Percentiles rank a stretch among this genome's conserved stretches.
These are phyloP conservation scores for Neopipo cinnamomea DNA, from an alignment of 2,113 vertebrate genomes.

Conservation along the genomic window DNA sequence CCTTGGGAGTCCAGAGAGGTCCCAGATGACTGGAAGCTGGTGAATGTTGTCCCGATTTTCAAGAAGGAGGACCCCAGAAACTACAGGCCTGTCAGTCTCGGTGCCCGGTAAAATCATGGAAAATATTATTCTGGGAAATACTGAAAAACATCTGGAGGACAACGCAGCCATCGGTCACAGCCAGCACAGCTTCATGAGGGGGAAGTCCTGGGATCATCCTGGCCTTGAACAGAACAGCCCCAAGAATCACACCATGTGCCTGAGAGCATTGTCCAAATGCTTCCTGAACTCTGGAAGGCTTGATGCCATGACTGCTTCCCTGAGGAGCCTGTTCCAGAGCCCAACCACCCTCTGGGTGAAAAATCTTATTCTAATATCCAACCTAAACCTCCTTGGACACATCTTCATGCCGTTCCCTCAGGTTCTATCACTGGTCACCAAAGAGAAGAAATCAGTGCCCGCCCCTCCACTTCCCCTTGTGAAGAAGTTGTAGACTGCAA, in stretches of 20 bases:
- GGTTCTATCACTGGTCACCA: background rate
- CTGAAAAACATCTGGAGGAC: no score
- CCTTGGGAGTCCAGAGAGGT: no score
- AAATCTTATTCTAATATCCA: background rate
- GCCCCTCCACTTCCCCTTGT: background rate
- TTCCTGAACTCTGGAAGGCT: background rate
- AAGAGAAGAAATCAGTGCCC: background rate
- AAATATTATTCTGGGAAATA: no score
- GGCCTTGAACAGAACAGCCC: background rate
- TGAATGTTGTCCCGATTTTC: no score
- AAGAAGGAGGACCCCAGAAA: no score
- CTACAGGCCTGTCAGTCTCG: no score
- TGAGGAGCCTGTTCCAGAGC: background rate
- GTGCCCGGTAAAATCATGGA: no score
- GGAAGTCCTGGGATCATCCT: background rate
- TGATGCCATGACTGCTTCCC: background rate
- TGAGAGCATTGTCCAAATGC: rapidly evolving
- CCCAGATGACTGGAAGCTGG: no score
- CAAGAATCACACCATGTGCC: background rate
- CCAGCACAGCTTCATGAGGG: no score
- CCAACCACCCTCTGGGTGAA: background rate
- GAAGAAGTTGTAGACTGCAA: background rate
- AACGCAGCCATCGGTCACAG: no score
- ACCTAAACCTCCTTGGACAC: rapidly evolving
- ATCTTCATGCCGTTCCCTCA: rapidly evolving